Evolutionary conservation across 2,797 vertebrate species (phyloP).

Genomic region (Vipera latastei): DNA sequence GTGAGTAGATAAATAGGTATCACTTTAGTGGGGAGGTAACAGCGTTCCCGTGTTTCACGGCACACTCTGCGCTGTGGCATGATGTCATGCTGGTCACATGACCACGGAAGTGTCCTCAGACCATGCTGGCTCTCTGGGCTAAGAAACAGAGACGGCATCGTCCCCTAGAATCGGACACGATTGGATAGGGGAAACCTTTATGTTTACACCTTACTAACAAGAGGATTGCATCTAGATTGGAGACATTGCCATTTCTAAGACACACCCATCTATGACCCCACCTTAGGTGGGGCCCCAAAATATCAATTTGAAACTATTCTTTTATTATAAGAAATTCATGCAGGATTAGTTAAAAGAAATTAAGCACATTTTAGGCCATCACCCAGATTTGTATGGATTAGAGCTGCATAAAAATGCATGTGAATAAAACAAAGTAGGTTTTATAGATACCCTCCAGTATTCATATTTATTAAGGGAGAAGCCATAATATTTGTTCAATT

Average conservation of each 20-base stretch:
- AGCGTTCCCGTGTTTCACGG: too few relatives aligned
- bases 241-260: background rate
- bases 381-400: background rate
- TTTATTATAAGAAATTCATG: background rate
- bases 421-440: background rate
- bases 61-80: too few relatives aligned
- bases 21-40: too few relatives aligned
- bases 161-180: too few relatives aligned
- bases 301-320: background rate
- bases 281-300: background rate
- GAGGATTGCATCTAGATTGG: background rate
- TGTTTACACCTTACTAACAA: background rate
- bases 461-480: background rate
- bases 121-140: too few relatives aligned
- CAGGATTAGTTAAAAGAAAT: background rate
- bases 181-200: too few relatives aligned
- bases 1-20: too few relatives aligned
- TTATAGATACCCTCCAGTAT: background rate
- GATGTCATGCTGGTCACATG: too few relatives aligned
- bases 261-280: background rate
- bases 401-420: background rate
- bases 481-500: background rate
- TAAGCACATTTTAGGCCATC: background rate
- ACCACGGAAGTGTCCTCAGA: too few relatives aligned
- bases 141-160: too few relatives aligned